These are phyloP conservation scores for Petaurus breviceps DNA, from an alignment of 2,113 vertebrate genomes.

Conservation along the genomic window DNA sequence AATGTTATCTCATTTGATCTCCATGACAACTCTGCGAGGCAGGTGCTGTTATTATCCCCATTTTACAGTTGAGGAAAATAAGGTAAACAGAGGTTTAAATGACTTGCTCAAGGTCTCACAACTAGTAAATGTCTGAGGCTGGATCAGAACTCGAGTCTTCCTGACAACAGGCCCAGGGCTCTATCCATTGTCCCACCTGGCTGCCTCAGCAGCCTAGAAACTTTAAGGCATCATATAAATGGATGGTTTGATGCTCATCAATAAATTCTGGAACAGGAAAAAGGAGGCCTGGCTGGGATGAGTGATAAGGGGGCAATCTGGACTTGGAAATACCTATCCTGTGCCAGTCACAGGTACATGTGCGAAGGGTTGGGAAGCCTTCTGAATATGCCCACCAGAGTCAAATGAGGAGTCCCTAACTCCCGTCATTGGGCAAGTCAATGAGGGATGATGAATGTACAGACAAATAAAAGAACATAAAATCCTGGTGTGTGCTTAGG, in stretches of 20 bases:
- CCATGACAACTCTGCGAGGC: no score
- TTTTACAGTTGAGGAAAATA: background rate
- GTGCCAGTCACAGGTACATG: background rate
- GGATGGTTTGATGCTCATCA: background rate
- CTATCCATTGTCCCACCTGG: background rate
- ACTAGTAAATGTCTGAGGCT: background rate
- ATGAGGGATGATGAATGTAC: background rate
- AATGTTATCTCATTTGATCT: background rate
- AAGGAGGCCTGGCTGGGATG: background rate
- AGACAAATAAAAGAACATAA: background rate
- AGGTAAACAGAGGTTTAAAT: background rate
- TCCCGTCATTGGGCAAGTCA: background rate
- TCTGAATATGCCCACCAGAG: background rate
- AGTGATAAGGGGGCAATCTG: background rate
- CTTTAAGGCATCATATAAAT: background rate
- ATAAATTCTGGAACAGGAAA: background rate
- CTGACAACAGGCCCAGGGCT: background rate
- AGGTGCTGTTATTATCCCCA: background rate
- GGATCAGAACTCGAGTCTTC: background rate
- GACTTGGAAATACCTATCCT: background rate
- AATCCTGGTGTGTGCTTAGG: background rate
- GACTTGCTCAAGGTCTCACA: background rate
- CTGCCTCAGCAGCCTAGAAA: background rate
- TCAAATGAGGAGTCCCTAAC: background rate
- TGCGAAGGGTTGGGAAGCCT: background rate